phyloP scores from a whole-genome alignment of 2,797 vertebrate genomes.

The Limosa lapponica region DNA sequence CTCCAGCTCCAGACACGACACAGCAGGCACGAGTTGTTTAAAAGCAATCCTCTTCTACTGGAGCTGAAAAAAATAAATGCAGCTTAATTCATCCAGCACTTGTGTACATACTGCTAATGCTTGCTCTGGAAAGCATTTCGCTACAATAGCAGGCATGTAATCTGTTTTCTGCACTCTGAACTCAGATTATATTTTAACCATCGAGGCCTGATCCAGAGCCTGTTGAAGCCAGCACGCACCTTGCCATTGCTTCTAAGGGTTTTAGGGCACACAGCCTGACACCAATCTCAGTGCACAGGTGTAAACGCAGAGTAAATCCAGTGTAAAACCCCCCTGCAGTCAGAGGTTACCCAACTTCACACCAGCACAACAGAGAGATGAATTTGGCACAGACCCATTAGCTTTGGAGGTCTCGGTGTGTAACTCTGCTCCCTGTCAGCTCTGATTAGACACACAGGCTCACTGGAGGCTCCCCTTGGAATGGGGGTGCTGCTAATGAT shows the following conservation, averaged over 20 bases:
- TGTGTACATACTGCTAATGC: constrained; percentile 32
- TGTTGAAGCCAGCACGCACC: neutral
- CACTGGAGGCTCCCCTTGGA: constrained; percentile 22
- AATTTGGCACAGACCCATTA: neutral
- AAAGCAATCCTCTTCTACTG: constrained; percentile 30
- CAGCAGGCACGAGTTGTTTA: neutral
- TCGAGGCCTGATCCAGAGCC: neutral
- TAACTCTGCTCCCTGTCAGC: constrained; percentile 34
- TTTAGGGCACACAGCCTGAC: neutral
- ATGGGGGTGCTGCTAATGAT: constrained; percentile 32
- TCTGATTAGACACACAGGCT: constrained; percentile 30
- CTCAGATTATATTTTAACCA: constrained; percentile 54
- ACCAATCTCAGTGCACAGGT: neutral
- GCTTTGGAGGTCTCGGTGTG: neutral
- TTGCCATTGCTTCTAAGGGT: neutral
- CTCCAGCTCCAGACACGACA: neutral
- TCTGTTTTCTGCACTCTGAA: constrained; percentile 56
- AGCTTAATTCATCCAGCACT: constrained; percentile 45
- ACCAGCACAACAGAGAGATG: neutral
- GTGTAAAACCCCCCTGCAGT: neutral
- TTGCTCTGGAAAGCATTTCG: constrained; percentile 36
- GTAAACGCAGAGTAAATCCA: neutral
- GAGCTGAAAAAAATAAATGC: constrained; percentile 43
- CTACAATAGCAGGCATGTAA: constrained; percentile 33
- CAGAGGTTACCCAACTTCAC: neutral